Evolutionary conservation across 1,140 invertebrate genomes (phyloP).

Genomic region (Drosophila orosa): DNA sequence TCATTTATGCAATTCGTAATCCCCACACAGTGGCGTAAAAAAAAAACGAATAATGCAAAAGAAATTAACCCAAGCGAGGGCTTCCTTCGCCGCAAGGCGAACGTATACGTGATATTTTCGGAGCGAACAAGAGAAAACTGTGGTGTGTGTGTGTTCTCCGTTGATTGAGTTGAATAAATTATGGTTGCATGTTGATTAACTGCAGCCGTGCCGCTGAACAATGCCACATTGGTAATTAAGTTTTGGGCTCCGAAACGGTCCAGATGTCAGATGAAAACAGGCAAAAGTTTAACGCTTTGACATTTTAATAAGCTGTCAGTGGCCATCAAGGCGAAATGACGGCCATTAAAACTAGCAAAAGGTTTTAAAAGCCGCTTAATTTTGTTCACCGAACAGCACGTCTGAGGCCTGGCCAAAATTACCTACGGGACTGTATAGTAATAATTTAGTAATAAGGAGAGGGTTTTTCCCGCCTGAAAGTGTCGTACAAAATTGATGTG

Average conservation of each 20-base stretch:
- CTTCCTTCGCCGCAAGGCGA: conserved; percentile 18
- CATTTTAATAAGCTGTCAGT: conserved; percentile 76
- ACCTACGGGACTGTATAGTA: not conserved
- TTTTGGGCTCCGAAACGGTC: conserved; percentile 21
- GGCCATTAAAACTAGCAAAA: conserved; percentile 25
- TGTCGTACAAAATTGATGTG: conserved; percentile 14
- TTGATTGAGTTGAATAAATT: conserved; percentile 78
- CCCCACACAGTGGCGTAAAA: not conserved
- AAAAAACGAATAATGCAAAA: conserved; percentile 24
- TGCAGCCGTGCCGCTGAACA: conserved; percentile 34
- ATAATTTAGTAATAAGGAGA: conserved; percentile 12
- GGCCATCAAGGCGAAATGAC: conserved; percentile 38
- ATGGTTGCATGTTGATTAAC: conserved; percentile 67
- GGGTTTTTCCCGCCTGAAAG: not conserved
- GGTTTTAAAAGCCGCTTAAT: conserved; percentile 33
- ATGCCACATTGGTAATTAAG: conserved; percentile 41
- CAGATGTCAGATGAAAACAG: conserved; percentile 12
- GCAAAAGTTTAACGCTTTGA: conserved; percentile 41
- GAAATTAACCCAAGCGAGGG: conserved; percentile 49
- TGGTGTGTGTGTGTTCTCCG: conserved; percentile 12
- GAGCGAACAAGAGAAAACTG: conserved; percentile 12
- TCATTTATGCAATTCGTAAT: conserved; percentile 53
- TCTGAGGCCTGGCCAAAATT: conserved; percentile 10
- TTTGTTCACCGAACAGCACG: conserved; percentile 2
- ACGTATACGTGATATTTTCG: conserved; percentile 66